These are phyloP conservation scores for Ophraella communa DNA, from an alignment of 2,888 invertebrate species.

Conservation along the genomic window DNA sequence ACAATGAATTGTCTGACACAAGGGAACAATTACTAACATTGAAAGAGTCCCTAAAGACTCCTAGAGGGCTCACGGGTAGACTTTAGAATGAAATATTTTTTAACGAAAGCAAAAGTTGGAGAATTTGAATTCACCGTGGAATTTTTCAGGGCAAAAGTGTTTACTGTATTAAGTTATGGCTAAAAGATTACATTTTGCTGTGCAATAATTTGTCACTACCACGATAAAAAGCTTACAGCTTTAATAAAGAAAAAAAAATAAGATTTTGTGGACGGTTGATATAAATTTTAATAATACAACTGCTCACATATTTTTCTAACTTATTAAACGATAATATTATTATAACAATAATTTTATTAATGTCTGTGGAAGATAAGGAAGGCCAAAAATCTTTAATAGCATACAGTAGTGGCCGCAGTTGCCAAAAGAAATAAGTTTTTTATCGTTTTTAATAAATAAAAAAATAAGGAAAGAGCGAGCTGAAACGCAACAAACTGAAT, in stretches of 20 bases:
- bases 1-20: background rate
- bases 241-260: background rate
- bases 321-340: no score
- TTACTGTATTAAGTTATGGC: conserved; percentile 30
- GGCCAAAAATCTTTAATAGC: no score
- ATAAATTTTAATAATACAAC: no score
- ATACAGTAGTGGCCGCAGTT: no score
- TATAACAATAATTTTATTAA: no score
- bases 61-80: background rate
- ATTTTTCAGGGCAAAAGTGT: conserved; percentile 26
- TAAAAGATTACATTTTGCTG: conserved; percentile 29
- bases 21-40: background rate
- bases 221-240: no score
- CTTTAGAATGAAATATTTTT: conserved; percentile 17
- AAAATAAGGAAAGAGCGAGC: no score
- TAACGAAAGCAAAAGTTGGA: conserved; percentile 17
- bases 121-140: conserved; percentile 17
- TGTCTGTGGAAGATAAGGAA: no score
- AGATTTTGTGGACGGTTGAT: background rate
- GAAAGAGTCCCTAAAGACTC: conserved; percentile 7
- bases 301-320: no score
- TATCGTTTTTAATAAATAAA: no score
- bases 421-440: no score
- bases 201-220: conserved; percentile 31
- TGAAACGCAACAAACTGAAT: no score